phyloP scores from a whole-genome alignment of 1,140 invertebrate species.

The Conus ventricosus region DNA sequence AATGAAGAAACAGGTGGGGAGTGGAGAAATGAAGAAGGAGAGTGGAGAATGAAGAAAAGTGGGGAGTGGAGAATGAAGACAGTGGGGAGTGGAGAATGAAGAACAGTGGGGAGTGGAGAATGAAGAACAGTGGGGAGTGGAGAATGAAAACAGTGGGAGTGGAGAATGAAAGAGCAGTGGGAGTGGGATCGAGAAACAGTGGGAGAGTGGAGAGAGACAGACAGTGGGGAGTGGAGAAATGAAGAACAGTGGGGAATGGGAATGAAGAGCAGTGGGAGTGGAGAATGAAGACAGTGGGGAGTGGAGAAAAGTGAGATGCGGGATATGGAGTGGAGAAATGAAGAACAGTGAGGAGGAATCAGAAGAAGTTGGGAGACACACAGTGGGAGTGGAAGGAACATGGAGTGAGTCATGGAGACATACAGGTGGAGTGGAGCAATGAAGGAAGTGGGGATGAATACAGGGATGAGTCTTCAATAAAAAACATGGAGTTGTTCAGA shows the following conservation, averaged over 20 bases:
- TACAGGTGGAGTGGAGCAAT: neutral
- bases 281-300: neutral
- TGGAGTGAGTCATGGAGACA: neutral
- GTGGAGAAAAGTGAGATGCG: too few relatives aligned
- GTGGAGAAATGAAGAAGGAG: slow-evolving; percentile 78
- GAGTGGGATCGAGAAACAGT: neutral
- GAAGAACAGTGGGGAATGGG: slow-evolving; percentile 18
- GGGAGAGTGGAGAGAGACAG: neutral
- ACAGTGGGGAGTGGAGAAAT: neutral
- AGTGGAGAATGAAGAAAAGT: neutral
- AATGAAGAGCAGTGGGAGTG: slow-evolving; percentile 6
- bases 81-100: neutral
- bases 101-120: too few relatives aligned
- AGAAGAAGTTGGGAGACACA: neutral
- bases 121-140: too few relatives aligned
- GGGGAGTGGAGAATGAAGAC: neutral
- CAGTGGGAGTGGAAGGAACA: neutral
- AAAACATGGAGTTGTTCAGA: too few relatives aligned
- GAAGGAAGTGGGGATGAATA: neutral
- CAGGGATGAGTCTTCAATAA: neutral
- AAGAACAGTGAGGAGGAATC: too few relatives aligned
- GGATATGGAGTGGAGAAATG: too few relatives aligned
- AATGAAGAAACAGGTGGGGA: neutral
- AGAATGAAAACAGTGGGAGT: neutral
- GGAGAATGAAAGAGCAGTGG: too few relatives aligned